Base-by-base conservation (phyloP, 2,888 invertebrate genomes). In the Malacosoma neustria region DNA sequence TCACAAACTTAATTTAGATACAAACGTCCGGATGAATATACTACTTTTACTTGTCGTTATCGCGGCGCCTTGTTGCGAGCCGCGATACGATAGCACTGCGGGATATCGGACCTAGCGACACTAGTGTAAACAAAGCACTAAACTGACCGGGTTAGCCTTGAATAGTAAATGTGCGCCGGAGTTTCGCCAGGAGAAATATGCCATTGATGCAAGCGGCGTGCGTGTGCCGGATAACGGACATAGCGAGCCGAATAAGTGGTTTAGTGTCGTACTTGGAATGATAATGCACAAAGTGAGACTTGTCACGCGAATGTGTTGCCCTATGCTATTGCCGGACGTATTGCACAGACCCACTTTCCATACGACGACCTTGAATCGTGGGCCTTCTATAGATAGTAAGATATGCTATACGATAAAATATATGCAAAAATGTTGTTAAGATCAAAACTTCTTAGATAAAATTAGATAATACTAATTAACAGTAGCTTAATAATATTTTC, bases 121-220 rank as follows among this genome's bases (percentile, higher is more conserved):
- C 51, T 67, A 66, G 59, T 69, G 72, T 74, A 76, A 75, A 82
- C 79, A 82, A 82, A 74, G 73, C 73, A 64, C 59, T 65, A 60
- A 67, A 68, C 67, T 84, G 79, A 85, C 85, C 85, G 77, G 82
- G 85, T 85, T 80, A 84, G 64, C 79, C 72, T 73, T 80, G 75
- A 81, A 82, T 82, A 77, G 79, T 72, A 80, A 82, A 80, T 79
- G 76, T 76, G 72, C 58, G 69, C 33, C 69, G 58, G 66, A 77
- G 77, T 82, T 81, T 80, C 75, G 75, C 77, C 57, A 61, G 73
- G 73, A 81, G 82, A 85, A 84, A 82, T 82, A 74, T 81, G 80
- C 73, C 82, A 82, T 81, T 81, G 81, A 81, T 77, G 81, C 81
- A 79, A 65, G 64, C 69, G 51, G 70, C 70, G 79, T 82, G 81